A percentile compares a stretch with the other conserved stretches of the same genome.
These are phyloP conservation scores for Hyperopisus bebe DNA, from an alignment of 2,113 vertebrate genomes.

Conservation along the genomic window DNA sequence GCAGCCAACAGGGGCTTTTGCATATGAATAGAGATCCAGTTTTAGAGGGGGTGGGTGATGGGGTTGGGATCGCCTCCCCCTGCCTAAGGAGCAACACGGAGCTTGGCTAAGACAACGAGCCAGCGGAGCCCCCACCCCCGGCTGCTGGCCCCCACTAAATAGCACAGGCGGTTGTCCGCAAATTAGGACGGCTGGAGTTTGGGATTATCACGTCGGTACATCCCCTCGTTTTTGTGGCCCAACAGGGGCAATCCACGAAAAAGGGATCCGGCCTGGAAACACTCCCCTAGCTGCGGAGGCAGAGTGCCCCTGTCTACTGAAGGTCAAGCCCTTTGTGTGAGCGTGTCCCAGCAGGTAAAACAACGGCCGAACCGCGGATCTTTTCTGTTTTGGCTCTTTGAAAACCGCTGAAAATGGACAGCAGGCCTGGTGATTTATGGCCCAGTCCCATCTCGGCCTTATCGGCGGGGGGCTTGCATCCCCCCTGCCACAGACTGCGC, in stretches of 20 bases:
- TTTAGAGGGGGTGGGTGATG: background rate
- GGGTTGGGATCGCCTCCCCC: background rate
- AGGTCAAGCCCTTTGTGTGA: slow-evolving; percentile 79
- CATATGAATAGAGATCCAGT: slow-evolving; percentile 64
- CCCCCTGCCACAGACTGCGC: slow-evolving; percentile 77
- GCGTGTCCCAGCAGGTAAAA: slow-evolving; percentile 79
- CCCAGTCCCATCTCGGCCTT: slow-evolving; percentile 84
- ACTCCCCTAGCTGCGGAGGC: too few species aligned
- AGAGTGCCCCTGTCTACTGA: slow-evolving; percentile 62
- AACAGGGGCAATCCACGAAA: slow-evolving; percentile 11
- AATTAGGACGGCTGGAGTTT: background rate
- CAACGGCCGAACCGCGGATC: slow-evolving; percentile 83
- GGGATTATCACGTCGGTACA: background rate
- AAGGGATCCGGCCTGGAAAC: background rate
- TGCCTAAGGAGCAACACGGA: background rate
- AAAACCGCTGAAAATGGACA: slow-evolving; percentile 72
- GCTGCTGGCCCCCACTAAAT: background rate
- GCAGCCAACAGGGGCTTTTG: slow-evolving; percentile 59
- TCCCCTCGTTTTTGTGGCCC: background rate
- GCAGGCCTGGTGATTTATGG: slow-evolving; percentile 84
- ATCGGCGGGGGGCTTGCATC: slow-evolving; percentile 88
- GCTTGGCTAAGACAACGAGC: background rate
- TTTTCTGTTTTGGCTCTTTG: slow-evolving; percentile 47
- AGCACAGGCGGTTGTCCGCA: background rate
- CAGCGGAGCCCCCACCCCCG: background rate